Evolutionary conservation across 2,113 vertebrate genomes (phyloP).

Genomic region (Hydrolagus affinis): DNA sequence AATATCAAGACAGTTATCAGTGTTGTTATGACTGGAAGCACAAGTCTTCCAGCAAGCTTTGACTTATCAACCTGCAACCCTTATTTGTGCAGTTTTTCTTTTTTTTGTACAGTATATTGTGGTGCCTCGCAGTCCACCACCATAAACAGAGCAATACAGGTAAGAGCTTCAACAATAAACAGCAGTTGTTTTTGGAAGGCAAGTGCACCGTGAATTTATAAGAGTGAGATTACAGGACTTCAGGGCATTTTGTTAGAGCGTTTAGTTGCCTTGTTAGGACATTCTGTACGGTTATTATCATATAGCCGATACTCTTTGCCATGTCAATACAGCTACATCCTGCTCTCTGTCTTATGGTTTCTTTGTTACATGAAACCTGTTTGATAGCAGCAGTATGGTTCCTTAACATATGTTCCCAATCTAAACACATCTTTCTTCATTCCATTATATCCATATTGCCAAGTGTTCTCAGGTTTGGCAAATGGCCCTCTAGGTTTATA

Average conservation of each 20-base stretch:
- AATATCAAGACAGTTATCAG: not conserved
- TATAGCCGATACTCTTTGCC: too few species aligned
- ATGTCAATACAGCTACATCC: too few species aligned
- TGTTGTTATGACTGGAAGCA: not conserved
- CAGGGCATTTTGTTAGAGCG: too few species aligned
- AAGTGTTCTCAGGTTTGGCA: not conserved
- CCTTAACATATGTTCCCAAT: not conserved
- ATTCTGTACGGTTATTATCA: too few species aligned
- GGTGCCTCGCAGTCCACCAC: not conserved
- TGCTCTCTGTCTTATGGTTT: too few species aligned
- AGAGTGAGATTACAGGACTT: too few species aligned
- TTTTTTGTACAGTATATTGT: not conserved
- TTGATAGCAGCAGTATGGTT: not conserved
- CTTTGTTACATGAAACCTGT: not conserved
- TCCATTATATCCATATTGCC: not conserved
- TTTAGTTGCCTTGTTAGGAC: too few species aligned
- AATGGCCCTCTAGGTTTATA: not conserved
- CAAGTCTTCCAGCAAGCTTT: not conserved
- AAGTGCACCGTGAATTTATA: too few species aligned
- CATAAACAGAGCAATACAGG: not conserved
- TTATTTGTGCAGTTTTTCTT: not conserved
- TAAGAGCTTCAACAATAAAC: not conserved
- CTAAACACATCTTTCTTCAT: not conserved
- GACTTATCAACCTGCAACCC: not conserved
- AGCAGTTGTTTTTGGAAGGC: not conserved